A percentile compares a stretch with the other conserved stretches of the same genome.
phyloP scores from a whole-genome alignment of 2,113 vertebrate species.

The Varanus komodoensis region DNA sequence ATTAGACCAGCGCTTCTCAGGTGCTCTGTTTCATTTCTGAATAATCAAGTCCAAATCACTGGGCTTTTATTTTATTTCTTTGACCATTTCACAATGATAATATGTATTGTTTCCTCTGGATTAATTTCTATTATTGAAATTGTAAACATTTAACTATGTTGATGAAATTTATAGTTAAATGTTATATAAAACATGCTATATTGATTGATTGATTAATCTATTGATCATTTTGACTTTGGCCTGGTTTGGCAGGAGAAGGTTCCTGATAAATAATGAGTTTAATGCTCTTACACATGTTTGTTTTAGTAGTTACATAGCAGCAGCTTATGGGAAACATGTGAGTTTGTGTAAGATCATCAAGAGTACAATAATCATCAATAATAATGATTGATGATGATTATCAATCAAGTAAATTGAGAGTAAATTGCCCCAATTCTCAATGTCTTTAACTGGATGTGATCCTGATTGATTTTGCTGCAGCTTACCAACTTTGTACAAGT shows the following conservation, averaged over 20 bases:
- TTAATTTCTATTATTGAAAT: conserved; percentile 39
- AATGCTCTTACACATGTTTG: conserved; percentile 33
- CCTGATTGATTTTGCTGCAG: not conserved
- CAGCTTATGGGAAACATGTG: conserved; percentile 19
- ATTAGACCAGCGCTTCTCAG: conserved; percentile 66
- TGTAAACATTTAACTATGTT: conserved; percentile 42
- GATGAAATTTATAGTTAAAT: not conserved
- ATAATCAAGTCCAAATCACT: conserved; percentile 23
- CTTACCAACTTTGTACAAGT: not conserved
- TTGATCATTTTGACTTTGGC: conserved; percentile 30
- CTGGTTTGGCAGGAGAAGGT: conserved; percentile 47
- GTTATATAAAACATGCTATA: conserved; percentile 41
- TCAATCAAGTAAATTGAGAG: not conserved
- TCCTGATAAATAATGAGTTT: conserved; percentile 52
- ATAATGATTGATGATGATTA: not conserved
- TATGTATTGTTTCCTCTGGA: conserved; percentile 17
- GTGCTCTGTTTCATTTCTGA: conserved; percentile 59
- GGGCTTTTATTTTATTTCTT: conserved; percentile 21
- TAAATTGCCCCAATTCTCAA: not conserved
- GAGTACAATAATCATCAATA: not conserved
- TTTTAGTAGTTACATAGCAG: conserved; percentile 24
- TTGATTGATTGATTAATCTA: conserved; percentile 52
- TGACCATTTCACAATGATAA: conserved; percentile 44
- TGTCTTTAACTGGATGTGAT: not conserved
- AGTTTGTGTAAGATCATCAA: not conserved